Percentiles rank a stretch among this genome's conserved stretches.
These are phyloP conservation scores for Beaufortia kweichowensis DNA, from an alignment of 2,113 vertebrate species.

Conservation along the genomic window DNA sequence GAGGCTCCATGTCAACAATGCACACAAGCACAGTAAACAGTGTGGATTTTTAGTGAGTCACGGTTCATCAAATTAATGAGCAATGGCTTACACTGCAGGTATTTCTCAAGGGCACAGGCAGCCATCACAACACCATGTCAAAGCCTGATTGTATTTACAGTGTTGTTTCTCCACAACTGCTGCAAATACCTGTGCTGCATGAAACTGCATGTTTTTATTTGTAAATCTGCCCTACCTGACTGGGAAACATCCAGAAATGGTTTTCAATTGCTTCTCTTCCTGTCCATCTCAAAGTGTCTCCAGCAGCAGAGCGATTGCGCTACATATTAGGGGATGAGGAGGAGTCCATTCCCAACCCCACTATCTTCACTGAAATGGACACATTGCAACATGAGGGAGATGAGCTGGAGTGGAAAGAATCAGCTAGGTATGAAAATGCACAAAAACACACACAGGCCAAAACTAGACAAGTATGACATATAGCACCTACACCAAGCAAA, in stretches of 20 bases:
- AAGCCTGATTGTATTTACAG: background rate
- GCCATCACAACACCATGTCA: background rate
- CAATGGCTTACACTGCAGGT: constrained; percentile 1
- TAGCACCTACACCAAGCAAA: background rate
- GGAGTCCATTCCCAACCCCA: constrained; percentile 83
- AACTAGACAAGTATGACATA: background rate
- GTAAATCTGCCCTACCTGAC: background rate
- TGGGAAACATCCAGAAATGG: background rate
- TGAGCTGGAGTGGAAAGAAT: constrained; percentile 97
- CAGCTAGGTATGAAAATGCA: constrained; percentile 79
- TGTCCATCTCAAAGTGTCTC: constrained; percentile 78
- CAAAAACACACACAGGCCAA: background rate
- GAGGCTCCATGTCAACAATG: background rate
- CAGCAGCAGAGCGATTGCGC: constrained; percentile 88
- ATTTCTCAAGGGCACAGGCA: background rate
- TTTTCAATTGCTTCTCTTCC: background rate
- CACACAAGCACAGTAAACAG: background rate
- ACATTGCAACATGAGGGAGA: constrained; percentile 91
- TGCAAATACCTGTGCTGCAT: background rate
- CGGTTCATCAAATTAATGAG: constrained; percentile 15
- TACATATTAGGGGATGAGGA: constrained; percentile 94
- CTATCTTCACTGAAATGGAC: constrained; percentile 98
- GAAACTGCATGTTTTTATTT: constrained; percentile 14
- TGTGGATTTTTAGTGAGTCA: background rate
- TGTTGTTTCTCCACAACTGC: background rate